A percentile compares a stretch with the other conserved stretches of the same genome.
These are phyloP conservation scores for Apeltes quadracus DNA, from an alignment of 2,113 vertebrate species.

Conservation along the genomic window DNA sequence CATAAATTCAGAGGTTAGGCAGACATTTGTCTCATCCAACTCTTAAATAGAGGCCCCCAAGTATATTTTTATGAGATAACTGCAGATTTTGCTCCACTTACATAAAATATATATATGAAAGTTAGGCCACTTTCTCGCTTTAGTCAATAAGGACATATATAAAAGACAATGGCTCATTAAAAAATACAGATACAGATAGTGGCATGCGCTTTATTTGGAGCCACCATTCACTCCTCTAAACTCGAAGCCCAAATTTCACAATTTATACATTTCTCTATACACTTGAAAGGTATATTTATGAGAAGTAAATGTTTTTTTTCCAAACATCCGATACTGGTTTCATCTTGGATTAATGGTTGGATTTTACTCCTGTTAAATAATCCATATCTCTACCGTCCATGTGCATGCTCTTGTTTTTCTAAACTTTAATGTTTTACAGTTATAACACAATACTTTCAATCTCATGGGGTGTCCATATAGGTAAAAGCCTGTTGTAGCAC, in stretches of 20 bases:
- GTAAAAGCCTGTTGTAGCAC: neutral
- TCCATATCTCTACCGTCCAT: neutral
- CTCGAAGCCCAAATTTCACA: constrained; percentile 15
- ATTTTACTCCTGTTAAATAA: neutral
- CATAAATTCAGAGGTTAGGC: constrained; percentile 54
- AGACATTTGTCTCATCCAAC: constrained; percentile 46
- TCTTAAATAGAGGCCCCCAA: constrained; percentile 27
- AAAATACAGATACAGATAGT: neutral
- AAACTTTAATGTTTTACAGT: neutral
- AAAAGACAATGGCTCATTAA: neutral
- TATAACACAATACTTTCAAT: neutral
- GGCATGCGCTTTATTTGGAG: constrained; percentile 15
- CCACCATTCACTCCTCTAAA: constrained; percentile 41
- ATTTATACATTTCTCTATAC: neutral
- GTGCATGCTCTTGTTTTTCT: neutral
- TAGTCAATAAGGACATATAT: neutral
- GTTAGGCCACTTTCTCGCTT: constrained; percentile 9
- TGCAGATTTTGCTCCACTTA: constrained; percentile 21
- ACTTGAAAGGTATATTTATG: constrained; percentile 2
- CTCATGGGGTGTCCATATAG: neutral
- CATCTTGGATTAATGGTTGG: neutral
- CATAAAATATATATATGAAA: constrained; percentile 10
- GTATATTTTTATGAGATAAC: constrained; percentile 51
- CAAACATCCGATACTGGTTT: neutral
- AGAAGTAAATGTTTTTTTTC: neutral